phyloP scores from a whole-genome alignment of 2,113 vertebrate species.

The Micromys minutus region DNA sequence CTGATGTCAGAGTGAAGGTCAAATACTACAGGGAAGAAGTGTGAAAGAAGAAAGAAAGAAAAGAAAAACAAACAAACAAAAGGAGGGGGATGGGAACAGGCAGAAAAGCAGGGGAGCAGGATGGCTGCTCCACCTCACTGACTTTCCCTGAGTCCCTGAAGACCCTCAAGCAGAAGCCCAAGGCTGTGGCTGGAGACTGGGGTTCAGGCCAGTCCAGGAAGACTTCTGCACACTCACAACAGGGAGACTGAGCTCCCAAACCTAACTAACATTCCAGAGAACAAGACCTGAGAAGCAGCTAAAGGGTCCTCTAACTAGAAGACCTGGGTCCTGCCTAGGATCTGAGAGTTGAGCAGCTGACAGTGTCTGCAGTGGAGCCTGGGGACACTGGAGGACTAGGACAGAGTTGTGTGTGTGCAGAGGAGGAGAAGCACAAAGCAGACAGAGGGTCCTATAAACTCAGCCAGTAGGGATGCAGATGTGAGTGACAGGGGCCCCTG shows the following conservation, averaged over 20 bases:
- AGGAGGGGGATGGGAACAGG: fast-evolving
- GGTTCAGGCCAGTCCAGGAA: neutral
- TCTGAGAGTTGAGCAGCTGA: no score
- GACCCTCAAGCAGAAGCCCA: neutral
- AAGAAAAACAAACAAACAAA: no score
- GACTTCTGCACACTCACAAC: neutral
- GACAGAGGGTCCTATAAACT: neutral
- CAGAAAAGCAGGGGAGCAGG: neutral
- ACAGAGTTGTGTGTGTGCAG: fast-evolving
- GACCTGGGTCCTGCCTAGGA: no score
- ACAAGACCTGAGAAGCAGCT: neutral
- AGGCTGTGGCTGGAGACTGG: neutral
- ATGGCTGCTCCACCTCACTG: neutral
- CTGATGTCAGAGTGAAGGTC: neutral
- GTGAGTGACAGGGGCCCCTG: no score
- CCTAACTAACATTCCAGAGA: neutral
- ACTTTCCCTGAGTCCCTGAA: neutral
- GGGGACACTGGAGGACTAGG: no score
- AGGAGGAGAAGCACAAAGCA: no score
- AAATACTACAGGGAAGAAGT: neutral
- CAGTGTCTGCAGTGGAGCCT: neutral
- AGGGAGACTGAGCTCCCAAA: neutral
- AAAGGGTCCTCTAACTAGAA: neutral
- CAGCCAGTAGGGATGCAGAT: fast-evolving
- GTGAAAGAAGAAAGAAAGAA: no score